Evolutionary conservation across 1,140 invertebrate genomes (phyloP).

Genomic region (Triops cancriformis): DNA sequence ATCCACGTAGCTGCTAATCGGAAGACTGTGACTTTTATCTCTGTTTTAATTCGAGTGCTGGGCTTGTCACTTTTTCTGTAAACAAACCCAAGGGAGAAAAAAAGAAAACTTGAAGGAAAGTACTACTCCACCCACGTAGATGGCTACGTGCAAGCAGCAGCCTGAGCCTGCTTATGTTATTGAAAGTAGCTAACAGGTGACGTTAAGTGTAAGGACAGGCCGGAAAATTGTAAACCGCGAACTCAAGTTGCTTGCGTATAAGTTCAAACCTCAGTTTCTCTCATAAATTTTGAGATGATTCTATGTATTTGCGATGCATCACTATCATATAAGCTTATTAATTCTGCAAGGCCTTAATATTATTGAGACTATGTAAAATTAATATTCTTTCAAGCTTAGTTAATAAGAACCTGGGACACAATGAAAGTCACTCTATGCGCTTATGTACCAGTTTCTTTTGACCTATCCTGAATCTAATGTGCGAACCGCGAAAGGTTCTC

Average conservation of each 20-base stretch:
- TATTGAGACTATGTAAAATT: too few relatives aligned
- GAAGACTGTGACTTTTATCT: neutral
- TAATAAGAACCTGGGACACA: too few relatives aligned
- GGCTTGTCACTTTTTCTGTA: conserved; percentile 4
- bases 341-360: too few relatives aligned
- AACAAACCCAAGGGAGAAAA: neutral
- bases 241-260: too few relatives aligned
- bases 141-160: neutral
- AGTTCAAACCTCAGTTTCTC: too few relatives aligned
- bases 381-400: too few relatives aligned
- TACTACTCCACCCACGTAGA: neutral
- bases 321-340: too few relatives aligned
- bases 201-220: neutral
- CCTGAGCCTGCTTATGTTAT: neutral
- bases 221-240: neutral
- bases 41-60: neutral
- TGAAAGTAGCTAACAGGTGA: neutral
- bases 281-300: too few relatives aligned
- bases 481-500: neutral
- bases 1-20: neutral
- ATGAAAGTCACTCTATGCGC: too few relatives aligned
- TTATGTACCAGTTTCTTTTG: too few relatives aligned
- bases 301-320: too few relatives aligned
- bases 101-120: neutral
- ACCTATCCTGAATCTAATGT: neutral